phyloP scores from a whole-genome alignment of 2,797 vertebrate genomes.

The Gymnoscopelus microlampas region DNA sequence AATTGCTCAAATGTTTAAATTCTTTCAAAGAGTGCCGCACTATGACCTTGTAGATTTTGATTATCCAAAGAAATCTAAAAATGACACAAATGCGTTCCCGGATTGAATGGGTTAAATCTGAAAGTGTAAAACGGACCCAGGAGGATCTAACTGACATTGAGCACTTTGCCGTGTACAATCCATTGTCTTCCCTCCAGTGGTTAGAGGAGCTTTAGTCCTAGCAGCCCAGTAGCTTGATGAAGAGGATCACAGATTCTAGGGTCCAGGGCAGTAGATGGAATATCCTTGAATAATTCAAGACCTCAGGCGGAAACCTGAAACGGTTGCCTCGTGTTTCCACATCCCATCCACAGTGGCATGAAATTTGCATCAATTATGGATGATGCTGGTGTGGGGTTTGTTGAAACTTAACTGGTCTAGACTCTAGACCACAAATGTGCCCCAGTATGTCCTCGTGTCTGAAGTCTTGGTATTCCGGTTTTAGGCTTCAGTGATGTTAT shows the following conservation, averaged over 20 bases:
- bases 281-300: slow-evolving; percentile 70
- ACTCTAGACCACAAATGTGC: neutral
- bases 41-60: no score
- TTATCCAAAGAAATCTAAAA: no score
- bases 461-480: neutral
- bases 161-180: no score
- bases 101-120: no score
- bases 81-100: no score
- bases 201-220: neutral
- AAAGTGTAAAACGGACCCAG: no score
- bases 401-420: neutral
- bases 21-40: no score
- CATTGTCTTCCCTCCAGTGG: neutral
- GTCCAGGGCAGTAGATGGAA: slow-evolving; percentile 33
- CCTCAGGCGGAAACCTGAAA: slow-evolving; percentile 39
- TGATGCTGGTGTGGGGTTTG: neutral
- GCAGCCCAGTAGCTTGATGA: slow-evolving; percentile 13
- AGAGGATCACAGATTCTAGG: slow-evolving; percentile 12
- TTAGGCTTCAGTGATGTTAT: neutral
- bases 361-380: slow-evolving; percentile 45
- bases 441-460: neutral
- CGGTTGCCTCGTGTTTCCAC: slow-evolving; percentile 46
- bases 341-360: slow-evolving; percentile 25
- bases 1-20: no score
- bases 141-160: no score